Evolutionary conservation across 2,113 vertebrate species (phyloP), one percentile per base, ranked within the genome.

Genomic region (Zosterops hypoxanthus): DNA sequence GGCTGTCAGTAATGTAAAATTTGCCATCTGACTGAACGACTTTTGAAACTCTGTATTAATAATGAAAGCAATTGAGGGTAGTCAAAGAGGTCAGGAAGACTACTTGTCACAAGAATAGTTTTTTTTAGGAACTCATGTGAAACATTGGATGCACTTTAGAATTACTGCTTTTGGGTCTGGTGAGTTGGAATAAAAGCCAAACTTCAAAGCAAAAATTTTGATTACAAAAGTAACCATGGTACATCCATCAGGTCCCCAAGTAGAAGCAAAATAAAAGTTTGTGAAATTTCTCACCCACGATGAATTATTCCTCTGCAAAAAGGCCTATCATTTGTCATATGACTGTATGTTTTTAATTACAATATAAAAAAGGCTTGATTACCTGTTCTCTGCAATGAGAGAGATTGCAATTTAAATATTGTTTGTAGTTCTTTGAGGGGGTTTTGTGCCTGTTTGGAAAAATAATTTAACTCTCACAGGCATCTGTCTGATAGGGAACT

Each of bases 1-100:
- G 44, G 44, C 60, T 73, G 33, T 95, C 52, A 71, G 22, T 50
- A 73, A 49, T 64, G n/a, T 60, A 63, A 91, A 91, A 82, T 57
- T 84, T 89, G 42, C 61, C 9, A 5, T 90, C 31, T 65, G 52
- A 60, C 31, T 64, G 68, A 71, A 39, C 70, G 46, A 56, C n/a
- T 89, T 93, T 34, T 63, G 44, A 90, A 82, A 82, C 19, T 68
- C 23, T 63, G 0, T 81, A 28, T 72, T 50, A 65, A 6, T 89
- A 59, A 49, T 53, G 47, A 52, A 73, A 61, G 41, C 47, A 70
- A 2, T 61, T 64, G 10, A 26, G 73, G 14, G 34, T 72, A 44
- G 42, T 86, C 42, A 81, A 5, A 61, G 49, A 61, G 18, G 29
- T 61, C 13, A 29, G 56, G 42, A 84, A 61, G 49, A 39, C 34